Evolutionary conservation across 2,113 vertebrate genomes (phyloP), one percentile per base, ranked within the genome.

Genomic region (Cynoglossus semilaevis): DNA sequence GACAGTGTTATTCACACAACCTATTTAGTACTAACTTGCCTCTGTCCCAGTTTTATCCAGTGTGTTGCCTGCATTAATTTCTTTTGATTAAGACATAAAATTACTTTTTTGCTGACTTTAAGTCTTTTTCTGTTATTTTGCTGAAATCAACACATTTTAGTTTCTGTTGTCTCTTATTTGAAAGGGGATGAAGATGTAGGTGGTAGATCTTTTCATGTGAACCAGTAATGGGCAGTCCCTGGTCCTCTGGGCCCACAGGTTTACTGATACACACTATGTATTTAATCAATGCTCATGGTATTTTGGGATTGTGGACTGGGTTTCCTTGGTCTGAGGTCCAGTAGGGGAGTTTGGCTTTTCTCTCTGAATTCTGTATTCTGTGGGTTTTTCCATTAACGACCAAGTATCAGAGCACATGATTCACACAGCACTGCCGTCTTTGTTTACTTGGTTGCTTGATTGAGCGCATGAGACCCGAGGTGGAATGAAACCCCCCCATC

Each of bases 381-480:
- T 56, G 29, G 67, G 53, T 58, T 76, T 76, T 67, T 76, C 67
- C 59, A 79, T 66, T 73, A 51, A 54, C 42, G 22, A 52, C 18
- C 38, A 45, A 69, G 63, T 59, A 45, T 74, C 43, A 67, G 60
- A 72, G 73, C 65, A 57, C 73, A 46, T 38, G 55, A 61, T 50
- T 81, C 68, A 71, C 70, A 67, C 72, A 71, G 59, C 70, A 37
- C 64, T 47, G 61, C 78, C 78, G 78, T 80, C 70, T 66, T 77
- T 81, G 71, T 61, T 65, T 51, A 80, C 67, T 57, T 76, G 73
- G 57, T 84, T 85, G 73, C 46, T 80, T 84, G 77, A 65, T 53
- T 76, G 72, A 75, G 56, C 9, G 65, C 81, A 85, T 18, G 86
- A 91, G 90, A 91, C 89, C 90, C 88, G 90, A 91, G 88, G 87